A percentile compares a stretch with the other conserved stretches of the same genome.
These are phyloP conservation scores for Lumbricus terrestris DNA, from an alignment of 2,888 invertebrate species.

Conservation along the genomic window DNA sequence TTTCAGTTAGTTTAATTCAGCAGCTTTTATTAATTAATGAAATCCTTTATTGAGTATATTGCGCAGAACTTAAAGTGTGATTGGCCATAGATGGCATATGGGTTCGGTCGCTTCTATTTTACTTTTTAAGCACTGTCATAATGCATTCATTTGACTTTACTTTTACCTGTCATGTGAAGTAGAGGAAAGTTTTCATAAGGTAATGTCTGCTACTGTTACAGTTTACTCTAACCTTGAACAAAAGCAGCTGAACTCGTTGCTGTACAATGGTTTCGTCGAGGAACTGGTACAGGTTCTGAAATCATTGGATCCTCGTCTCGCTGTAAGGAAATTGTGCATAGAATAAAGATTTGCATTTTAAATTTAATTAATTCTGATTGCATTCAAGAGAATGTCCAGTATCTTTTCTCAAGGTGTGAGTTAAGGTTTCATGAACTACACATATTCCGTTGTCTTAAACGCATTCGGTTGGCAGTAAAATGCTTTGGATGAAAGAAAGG, in stretches of 20 bases:
- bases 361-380: background rate
- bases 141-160: no score
- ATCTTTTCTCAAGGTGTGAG: background rate
- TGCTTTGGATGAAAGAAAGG: background rate
- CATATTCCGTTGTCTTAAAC: background rate
- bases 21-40: no score
- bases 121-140: no score
- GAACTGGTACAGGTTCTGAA: slow-evolving; percentile 82
- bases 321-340: slow-evolving; percentile 57
- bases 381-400: no score
- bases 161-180: background rate
- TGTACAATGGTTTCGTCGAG: slow-evolving; percentile 79
- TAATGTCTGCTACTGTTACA: no score
- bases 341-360: no score
- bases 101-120: no score
- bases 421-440: background rate
- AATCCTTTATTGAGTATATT: no score
- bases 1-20: no score
- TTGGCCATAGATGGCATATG: no score
- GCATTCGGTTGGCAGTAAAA: background rate
- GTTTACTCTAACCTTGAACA: slow-evolving; percentile 60
- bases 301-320: slow-evolving; percentile 66
- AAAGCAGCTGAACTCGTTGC: slow-evolving; percentile 61
- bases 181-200: background rate
- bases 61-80: no score